Conservation (phyloP, 2,888 invertebrate genomes). For the Cataglyphis rosenhaueri region DNA sequence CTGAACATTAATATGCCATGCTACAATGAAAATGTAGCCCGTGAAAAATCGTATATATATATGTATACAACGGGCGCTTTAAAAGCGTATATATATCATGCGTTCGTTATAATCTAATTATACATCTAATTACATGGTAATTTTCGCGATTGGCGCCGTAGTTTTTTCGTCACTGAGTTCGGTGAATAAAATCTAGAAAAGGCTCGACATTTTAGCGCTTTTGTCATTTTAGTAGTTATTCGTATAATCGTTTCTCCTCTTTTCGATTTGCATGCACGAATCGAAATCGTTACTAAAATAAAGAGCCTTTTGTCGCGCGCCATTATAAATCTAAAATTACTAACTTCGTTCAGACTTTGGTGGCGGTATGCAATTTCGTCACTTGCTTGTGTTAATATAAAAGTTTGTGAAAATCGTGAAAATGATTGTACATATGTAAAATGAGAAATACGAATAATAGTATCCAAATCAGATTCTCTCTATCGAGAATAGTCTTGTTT, state of each 20-base stretch:
- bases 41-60: constrained; percentile 35
- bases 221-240: neutral
- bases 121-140: constrained; percentile 29
- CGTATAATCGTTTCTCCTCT: neutral
- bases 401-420: constrained; percentile 35
- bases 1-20: constrained; percentile 50
- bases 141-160: constrained; percentile 17
- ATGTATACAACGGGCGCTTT: constrained; percentile 52
- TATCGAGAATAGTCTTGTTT: constrained; percentile 19
- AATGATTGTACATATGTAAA: constrained; percentile 45
- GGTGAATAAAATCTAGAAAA: constrained; percentile 4
- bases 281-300: neutral
- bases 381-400: constrained; percentile 25
- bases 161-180: constrained; percentile 9
- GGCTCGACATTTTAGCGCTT: constrained; percentile 9
- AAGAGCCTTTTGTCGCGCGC: neutral
- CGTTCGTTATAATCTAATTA: constrained; percentile 53
- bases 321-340: constrained; percentile 21
- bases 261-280: neutral
- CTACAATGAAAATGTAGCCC: constrained; percentile 11
- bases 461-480: constrained; percentile 20
- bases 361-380: constrained; percentile 4
- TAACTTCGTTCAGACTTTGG: neutral
- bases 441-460: constrained; percentile 1
- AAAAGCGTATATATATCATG: constrained; percentile 58